Evolutionary conservation across 2,888 invertebrate genomes (phyloP), one percentile per base, ranked within the genome.

Genomic region (Opisthograptis luteolata): DNA sequence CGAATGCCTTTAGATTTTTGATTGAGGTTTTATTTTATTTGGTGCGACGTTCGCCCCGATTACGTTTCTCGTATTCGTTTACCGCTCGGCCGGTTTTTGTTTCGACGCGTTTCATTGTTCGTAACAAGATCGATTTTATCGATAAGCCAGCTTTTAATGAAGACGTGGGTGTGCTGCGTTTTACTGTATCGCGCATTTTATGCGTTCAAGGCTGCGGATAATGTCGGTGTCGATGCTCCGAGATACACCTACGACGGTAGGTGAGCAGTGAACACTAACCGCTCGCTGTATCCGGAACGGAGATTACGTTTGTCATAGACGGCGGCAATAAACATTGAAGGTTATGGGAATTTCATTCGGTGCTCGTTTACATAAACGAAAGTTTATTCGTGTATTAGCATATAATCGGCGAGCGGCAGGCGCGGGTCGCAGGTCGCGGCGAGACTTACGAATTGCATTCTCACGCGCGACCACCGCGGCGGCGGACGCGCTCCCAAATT

Each of bases 11-110:
- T 76, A 81, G 77, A 85, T 85, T 86, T 87, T 89, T 88, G 88
- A 89, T 89, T 87, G 88, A 87, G 84, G 83, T 88, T 87, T 85
- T 85, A 77, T 86, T 88, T 85, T 83, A 84, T 85, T 87, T 82
- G 79, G 78, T 64, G 77, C 81, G 84, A 86, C 85, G 84, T 81
- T 80, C 73, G 79, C 64, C 64, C 75, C 85, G 87, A 84, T 85
- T 86, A 82, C 85, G 85, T 84, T 87, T 84, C 86, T 86, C 84
- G 87, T 84, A 85, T 84, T 86, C 84, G 81, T 81, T 81, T 79
- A 79, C 80, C 84, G 86, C 64, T 80, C 77, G 82, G 79, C 72
- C 76, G 81, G 81, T 85, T 86, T 85, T 87, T 87, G 86, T 87
- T 84, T 81, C 84, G 84, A 81, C 79, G 77, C 79, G 81, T 87